Evolutionary conservation across 2,113 vertebrate genomes (phyloP).

Genomic region (Naja naja): DNA sequence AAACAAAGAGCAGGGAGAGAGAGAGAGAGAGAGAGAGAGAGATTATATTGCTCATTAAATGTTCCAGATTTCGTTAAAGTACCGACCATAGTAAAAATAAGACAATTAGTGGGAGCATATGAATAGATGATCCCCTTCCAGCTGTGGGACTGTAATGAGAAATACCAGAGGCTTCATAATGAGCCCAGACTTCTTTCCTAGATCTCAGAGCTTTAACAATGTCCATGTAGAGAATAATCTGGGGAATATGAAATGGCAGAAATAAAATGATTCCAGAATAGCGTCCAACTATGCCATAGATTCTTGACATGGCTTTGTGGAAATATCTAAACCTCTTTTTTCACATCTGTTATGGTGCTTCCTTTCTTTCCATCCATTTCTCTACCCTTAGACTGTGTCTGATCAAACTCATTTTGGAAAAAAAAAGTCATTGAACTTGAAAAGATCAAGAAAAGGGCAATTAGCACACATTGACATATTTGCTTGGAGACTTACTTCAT

Average conservation of each 20-base stretch:
- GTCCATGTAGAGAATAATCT: neutral
- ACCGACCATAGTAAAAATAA: neutral
- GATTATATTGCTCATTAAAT: neutral
- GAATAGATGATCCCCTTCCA: slow-evolving; percentile 11
- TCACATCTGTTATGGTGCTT: neutral
- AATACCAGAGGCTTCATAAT: neutral
- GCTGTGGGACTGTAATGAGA: neutral
- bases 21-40: neutral
- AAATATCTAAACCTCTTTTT: neutral
- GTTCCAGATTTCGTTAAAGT: neutral
- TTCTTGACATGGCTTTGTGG: neutral
- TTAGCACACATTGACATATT: neutral
- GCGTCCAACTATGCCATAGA: neutral
- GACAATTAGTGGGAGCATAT: neutral
- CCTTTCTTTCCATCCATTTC: neutral
- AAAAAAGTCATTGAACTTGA: neutral
- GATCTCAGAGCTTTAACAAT: neutral
- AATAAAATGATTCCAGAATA: neutral
- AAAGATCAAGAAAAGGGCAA: neutral
- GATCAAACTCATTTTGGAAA: neutral
- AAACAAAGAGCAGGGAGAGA: neutral
- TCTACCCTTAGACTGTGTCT: neutral
- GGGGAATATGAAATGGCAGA: neutral
- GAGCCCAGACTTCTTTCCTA: fast-evolving
- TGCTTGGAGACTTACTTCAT: neutral